Evolutionary conservation across 2,888 invertebrate genomes (phyloP).

Genomic region (Lasioglossum marginatum): DNA sequence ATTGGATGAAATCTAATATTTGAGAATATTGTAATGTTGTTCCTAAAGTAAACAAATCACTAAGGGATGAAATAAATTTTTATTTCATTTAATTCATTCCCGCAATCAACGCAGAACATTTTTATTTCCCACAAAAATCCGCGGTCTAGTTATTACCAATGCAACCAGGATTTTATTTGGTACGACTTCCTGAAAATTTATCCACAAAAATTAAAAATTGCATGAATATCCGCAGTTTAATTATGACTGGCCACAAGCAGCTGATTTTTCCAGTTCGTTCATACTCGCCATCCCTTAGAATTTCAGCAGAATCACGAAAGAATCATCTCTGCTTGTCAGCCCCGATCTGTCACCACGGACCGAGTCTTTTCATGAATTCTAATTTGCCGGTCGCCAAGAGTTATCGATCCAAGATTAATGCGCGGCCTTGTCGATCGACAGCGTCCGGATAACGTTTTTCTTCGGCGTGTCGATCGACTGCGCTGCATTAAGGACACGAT

Average conservation of each 20-base stretch:
- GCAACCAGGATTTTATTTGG: too few species aligned
- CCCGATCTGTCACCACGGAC: slow-evolving; percentile 11
- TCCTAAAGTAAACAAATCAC: too few species aligned
- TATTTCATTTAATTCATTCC: too few species aligned
- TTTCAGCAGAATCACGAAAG: not conserved
- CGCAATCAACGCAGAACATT: too few species aligned
- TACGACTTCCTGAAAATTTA: too few species aligned
- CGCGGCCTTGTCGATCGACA: slow-evolving; percentile 28
- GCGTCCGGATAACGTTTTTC: slow-evolving; percentile 50
- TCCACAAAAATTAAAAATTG: too few species aligned
- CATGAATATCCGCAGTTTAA: too few species aligned
- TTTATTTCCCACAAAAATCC: too few species aligned
- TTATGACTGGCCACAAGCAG: not conserved
- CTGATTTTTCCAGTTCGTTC: not conserved
- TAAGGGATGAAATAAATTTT: too few species aligned
- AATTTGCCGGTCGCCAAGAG: slow-evolving; percentile 41
- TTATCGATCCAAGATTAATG: slow-evolving; percentile 51
- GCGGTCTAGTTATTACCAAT: too few species aligned
- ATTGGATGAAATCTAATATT: too few species aligned
- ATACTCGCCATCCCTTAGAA: not conserved
- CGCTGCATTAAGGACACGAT: slow-evolving; percentile 39
- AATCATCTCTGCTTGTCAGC: not conserved
- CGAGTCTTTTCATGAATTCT: slow-evolving; percentile 49
- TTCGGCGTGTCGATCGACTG: slow-evolving; percentile 23
- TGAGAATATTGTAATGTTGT: too few species aligned